Percentiles rank a stretch among this genome's conserved stretches.
phyloP scores from a whole-genome alignment of 2,888 invertebrate genomes.

The Cancer borealis region DNA sequence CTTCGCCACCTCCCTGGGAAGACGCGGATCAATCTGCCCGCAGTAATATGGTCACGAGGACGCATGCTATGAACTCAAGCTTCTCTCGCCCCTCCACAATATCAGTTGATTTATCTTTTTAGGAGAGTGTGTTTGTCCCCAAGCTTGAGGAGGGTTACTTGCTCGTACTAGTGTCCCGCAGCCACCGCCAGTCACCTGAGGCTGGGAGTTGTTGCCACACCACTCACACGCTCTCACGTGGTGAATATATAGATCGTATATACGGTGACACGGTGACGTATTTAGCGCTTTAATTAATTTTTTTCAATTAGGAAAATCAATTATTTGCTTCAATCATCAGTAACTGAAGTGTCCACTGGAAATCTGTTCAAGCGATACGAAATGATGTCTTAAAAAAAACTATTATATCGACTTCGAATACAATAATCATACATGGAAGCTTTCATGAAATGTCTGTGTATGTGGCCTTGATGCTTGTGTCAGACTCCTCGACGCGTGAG shows the following conservation, averaged over 20 bases:
- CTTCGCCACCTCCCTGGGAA: not conserved
- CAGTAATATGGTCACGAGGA: not conserved
- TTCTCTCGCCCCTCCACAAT: not conserved
- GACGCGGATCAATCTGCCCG: not conserved
- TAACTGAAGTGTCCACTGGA: not conserved
- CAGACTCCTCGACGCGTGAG: not conserved
- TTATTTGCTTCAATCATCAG: not conserved
- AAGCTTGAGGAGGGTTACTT: slow-evolving; percentile 3
- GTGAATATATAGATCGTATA: not conserved
- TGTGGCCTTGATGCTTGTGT: not conserved
- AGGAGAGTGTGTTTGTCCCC: not conserved
- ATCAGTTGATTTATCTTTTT: not conserved
- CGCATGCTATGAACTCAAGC: not conserved
- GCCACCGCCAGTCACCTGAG: not conserved
- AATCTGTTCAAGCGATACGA: not conserved
- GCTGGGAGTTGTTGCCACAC: not conserved
- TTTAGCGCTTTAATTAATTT: not conserved
- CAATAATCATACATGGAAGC: not conserved
- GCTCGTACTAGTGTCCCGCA: not conserved
- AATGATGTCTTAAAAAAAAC: not conserved
- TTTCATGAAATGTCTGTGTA: not conserved
- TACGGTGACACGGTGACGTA: not conserved
- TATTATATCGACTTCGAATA: not conserved
- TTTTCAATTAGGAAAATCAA: not conserved
- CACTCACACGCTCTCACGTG: not conserved